phyloP scores from a whole-genome alignment of 2,113 vertebrate species.

The Anhinga anhinga region DNA sequence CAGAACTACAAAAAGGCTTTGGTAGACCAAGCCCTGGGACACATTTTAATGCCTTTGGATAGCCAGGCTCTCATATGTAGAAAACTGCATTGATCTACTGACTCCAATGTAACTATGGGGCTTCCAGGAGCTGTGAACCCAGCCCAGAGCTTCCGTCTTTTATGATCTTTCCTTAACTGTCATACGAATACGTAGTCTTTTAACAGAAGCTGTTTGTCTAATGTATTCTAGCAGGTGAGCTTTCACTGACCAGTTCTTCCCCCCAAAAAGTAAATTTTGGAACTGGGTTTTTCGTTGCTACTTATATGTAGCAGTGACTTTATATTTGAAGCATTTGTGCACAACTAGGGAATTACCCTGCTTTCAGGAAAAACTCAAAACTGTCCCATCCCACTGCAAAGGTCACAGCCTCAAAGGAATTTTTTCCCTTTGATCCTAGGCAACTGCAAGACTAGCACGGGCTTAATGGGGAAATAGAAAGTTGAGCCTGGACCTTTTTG shows the following conservation, averaged over 20 bases:
- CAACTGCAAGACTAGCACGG: not conserved
- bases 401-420: not conserved
- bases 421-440: not conserved
- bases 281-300: not conserved
- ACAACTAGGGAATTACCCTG: not conserved
- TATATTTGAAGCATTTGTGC: not conserved
- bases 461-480: not conserved
- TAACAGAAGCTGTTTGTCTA: not conserved
- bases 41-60: not conserved
- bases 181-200: rapidly evolving
- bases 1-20: not conserved
- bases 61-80: not conserved
- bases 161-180: not conserved
- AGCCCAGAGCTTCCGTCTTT: not conserved
- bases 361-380: not conserved
- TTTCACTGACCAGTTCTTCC: not conserved
- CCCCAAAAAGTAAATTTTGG: not conserved
- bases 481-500: not conserved
- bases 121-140: not conserved
- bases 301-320: not conserved
- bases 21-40: not conserved
- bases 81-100: not conserved
- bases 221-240: not conserved
- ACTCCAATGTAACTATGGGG: rapidly evolving
- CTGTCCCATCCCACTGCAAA: not conserved